phyloP scores from a whole-genome alignment of 2,113 vertebrate genomes.

The Tyrannus savana region DNA sequence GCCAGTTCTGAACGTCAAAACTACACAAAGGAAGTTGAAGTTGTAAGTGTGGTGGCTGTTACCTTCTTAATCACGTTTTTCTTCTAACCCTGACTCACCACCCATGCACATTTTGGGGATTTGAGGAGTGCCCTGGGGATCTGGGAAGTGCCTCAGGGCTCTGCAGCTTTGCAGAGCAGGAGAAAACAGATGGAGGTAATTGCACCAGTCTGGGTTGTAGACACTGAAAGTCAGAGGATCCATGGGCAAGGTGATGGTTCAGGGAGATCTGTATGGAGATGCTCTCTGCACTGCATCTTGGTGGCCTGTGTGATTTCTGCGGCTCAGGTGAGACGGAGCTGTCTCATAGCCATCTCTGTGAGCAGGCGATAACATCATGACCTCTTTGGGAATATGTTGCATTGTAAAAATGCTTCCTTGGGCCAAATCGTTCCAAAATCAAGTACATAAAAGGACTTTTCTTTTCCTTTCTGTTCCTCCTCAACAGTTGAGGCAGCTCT shows the following conservation, averaged over 20 bases:
- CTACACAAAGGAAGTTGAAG: conserved; percentile 81
- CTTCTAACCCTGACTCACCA: neutral
- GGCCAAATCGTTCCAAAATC: neutral
- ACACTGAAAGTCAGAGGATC: neutral
- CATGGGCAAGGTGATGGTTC: neutral
- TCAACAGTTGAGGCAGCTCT: conserved; percentile 82
- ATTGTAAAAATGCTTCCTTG: neutral
- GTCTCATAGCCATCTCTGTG: neutral
- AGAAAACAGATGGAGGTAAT: neutral
- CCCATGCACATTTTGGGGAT: fast-evolving
- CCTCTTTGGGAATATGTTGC: neutral
- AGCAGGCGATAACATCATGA: neutral
- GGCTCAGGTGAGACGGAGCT: neutral
- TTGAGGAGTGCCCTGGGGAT: neutral
- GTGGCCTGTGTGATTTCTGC: neutral
- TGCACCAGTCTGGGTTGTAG: neutral
- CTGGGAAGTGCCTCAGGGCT: neutral
- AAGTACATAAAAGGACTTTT: neutral
- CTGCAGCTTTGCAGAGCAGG: neutral
- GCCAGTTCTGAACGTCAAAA: conserved; percentile 78
- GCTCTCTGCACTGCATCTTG: neutral
- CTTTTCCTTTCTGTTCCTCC: neutral
- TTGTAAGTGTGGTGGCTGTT: conserved; percentile 65
- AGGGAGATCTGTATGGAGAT: neutral
- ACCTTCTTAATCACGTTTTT: neutral